Conservation (phyloP, 2,888 invertebrate genomes). For the Notocelia uddmanniana region DNA sequence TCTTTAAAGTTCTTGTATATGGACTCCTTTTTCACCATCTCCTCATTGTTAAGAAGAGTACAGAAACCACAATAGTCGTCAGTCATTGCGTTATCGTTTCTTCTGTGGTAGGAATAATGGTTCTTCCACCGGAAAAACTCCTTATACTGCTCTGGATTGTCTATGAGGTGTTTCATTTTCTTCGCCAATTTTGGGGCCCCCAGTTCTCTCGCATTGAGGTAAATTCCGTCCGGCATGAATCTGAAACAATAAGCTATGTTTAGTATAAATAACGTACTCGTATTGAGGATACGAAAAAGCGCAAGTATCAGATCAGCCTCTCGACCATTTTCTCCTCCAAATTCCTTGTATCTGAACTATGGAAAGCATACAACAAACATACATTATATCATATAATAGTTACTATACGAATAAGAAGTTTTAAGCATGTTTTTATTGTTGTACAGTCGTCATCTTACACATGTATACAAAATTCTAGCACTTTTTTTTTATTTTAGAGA, state of each 20-base stretch:
- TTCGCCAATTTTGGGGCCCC: slow-evolving; percentile 60
- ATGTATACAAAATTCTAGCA: too few species aligned
- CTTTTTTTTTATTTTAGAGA: too few species aligned
- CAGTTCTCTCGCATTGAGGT: slow-evolving; percentile 67
- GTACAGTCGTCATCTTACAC: too few species aligned
- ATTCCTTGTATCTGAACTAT: too few species aligned
- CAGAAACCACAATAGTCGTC: slow-evolving; percentile 76
- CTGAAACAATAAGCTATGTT: slow-evolving; percentile 57
- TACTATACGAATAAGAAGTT: too few species aligned
- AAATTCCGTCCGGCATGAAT: slow-evolving; percentile 74
- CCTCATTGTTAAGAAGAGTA: slow-evolving; percentile 64
- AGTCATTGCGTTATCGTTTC: slow-evolving; percentile 61
- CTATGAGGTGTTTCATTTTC: slow-evolving; percentile 66
- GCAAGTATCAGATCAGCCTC: background rate
- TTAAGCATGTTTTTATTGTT: too few species aligned
- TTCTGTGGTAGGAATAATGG: slow-evolving; percentile 68
- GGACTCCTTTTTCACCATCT: slow-evolving; percentile 56
- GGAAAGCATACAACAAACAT: too few species aligned
- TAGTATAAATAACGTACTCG: background rate
- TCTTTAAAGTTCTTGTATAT: slow-evolving; percentile 62
- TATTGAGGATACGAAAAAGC: background rate
- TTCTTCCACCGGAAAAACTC: slow-evolving; percentile 74
- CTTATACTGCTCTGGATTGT: slow-evolving; percentile 62
- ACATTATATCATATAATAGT: too few species aligned
- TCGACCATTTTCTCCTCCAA: too few species aligned